Percentiles rank a stretch among this genome's conserved stretches.
phyloP scores from a whole-genome alignment of 1,140 invertebrate genomes.

The Plutomurus gul region DNA sequence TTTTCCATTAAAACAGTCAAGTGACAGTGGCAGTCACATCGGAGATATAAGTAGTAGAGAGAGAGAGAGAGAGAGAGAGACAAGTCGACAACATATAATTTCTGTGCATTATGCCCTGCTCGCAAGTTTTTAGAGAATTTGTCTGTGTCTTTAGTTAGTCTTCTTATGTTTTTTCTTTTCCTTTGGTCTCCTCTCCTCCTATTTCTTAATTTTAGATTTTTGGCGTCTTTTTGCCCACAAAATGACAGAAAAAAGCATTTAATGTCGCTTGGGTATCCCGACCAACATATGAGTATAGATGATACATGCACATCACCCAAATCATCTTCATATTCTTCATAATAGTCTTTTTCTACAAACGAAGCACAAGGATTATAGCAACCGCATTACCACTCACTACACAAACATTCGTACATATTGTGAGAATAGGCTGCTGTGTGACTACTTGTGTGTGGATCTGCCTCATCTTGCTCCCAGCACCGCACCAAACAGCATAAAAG shows the following conservation, averaged over 20 bases:
- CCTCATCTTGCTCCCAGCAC: not conserved
- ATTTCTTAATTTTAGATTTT: constrained; percentile 36
- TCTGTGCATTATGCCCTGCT: too few species aligned
- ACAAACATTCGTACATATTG: too few species aligned
- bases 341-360: too few species aligned
- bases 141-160: not conserved
- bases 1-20: too few species aligned
- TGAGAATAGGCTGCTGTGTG: too few species aligned
- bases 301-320: not conserved
- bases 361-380: too few species aligned
- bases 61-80: too few species aligned
- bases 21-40: too few species aligned
- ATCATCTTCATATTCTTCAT: constrained; percentile 11
- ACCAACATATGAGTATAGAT: constrained; percentile 25
- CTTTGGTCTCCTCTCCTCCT: not conserved
- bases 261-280: not conserved
- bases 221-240: not conserved
- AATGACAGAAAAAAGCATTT: not conserved
- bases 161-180: not conserved
- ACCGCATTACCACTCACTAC: too few species aligned
- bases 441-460: not conserved
- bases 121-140: not conserved
- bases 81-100: too few species aligned
- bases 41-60: too few species aligned
- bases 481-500: too few species aligned